Evolutionary conservation across 2,888 invertebrate species (phyloP), one percentile per base, ranked within the genome.

Genomic region (Spialia ferax): DNA sequence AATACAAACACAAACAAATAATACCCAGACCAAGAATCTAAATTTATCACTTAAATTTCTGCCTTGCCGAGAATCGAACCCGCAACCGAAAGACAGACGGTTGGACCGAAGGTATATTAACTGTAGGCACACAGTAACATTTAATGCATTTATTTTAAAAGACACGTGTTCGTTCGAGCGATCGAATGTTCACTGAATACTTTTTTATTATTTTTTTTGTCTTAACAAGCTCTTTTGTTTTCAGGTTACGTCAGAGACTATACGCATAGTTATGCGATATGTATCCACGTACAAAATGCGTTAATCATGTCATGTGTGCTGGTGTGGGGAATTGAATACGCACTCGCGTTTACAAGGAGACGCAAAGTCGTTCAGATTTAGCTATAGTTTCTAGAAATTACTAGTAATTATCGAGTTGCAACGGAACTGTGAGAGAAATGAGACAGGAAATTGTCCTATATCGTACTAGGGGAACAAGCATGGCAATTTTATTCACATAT

Each of bases 261-360:
- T 72, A 96, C 96, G 4, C 89, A 91, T 62, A 96, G 96, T 79
- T 97, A 95, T 80, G 94, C 96, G 0, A 92, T 94, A 7, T 96
- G 96, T 81, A 95, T 97, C 69, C 96, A 96, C 86, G 95, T 96
- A 4, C 96, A 97, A 81, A 96, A 96, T 70, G 93, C 95, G 6
- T 93, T 96, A 70, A 96, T 97, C 56, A 91, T 96, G 91, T 87
- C 95, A 0, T 96, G 96, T 77, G 95, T 95, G 6, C 70, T 96
- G 5, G 96, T 96, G 0, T 97, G 96, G 97, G 91, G 94, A 69
- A 91, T 96, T 18, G 97, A 97, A 79, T 95, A 95, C 80, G 83
- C 94, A 70, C 77, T 94, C 59, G 85, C 83, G 8, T 86, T 90
- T 77, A 89, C 90, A 0, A 79, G 94, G 20, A 82, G 94, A 63